Evolutionary conservation across 2,888 invertebrate species (phyloP).

Genomic region (Galerucella pusilla): DNA sequence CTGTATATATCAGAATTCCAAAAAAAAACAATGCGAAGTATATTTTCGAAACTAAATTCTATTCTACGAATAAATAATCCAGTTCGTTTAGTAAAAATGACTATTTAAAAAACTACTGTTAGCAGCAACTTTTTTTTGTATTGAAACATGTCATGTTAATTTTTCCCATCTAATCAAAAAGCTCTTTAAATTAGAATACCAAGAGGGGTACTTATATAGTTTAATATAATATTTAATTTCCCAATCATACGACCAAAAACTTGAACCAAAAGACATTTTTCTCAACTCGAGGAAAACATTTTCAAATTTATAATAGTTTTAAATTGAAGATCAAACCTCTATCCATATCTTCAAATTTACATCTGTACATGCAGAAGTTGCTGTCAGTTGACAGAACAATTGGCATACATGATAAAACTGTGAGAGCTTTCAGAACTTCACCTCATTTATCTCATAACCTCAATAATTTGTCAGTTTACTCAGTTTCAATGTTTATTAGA

Average conservation of each 20-base stretch:
- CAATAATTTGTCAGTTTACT: no score
- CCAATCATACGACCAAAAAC: not conserved
- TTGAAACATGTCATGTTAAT: constrained; percentile 15
- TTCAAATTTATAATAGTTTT: not conserved
- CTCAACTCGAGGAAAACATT: not conserved
- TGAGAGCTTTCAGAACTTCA: no score
- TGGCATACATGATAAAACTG: no score
- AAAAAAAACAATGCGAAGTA: constrained; percentile 1
- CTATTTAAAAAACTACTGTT: constrained; percentile 13
- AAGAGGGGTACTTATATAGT: constrained; percentile 1
- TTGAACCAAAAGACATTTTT: not conserved
- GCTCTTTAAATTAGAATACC: constrained; percentile 4
- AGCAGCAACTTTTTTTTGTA: constrained; percentile 1
- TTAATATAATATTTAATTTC: not conserved
- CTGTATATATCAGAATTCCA: not conserved
- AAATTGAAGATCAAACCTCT: not conserved
- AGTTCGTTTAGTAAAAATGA: constrained; percentile 1
- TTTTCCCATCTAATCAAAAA: constrained; percentile 11
- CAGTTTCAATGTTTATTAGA: no score
- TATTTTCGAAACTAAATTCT: constrained; percentile 2
- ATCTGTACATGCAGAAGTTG: no score
- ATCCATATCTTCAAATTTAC: no score
- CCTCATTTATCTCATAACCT: no score
- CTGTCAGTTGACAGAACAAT: no score
- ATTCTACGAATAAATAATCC: constrained; percentile 25